These are phyloP conservation scores for Cataglyphis hispanica DNA, from an alignment of 1,140 invertebrate species.

Conservation along the genomic window DNA sequence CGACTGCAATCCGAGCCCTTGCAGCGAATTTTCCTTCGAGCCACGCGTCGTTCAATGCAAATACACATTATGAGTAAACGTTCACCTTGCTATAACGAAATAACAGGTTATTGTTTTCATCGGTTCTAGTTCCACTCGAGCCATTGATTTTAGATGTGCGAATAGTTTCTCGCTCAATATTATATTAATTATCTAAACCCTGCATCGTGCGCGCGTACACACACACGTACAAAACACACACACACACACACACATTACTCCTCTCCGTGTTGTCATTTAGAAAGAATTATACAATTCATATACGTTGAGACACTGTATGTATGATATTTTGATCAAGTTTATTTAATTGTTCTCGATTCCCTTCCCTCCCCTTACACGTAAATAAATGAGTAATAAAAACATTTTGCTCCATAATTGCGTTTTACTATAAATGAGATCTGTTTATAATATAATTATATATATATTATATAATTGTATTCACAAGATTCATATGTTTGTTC, in stretches of 20 bases:
- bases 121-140: slow-evolving; percentile 72
- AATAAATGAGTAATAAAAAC: not conserved
- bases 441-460: slow-evolving; percentile 69
- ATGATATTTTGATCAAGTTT: slow-evolving; percentile 1
- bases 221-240: too few species aligned
- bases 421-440: slow-evolving; percentile 65
- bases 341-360: not conserved
- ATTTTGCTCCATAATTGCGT: slow-evolving; percentile 21
- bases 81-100: slow-evolving; percentile 76
- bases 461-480: slow-evolving; percentile 60
- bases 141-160: slow-evolving; percentile 4
- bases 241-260: not conserved
- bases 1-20: slow-evolving; percentile 14
- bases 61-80: slow-evolving; percentile 61
- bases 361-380: not conserved
- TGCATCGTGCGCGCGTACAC: not conserved
- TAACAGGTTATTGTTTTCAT: slow-evolving; percentile 76
- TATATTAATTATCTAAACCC: slow-evolving; percentile 65
- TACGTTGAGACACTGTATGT: not conserved
- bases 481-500: not conserved
- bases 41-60: slow-evolving; percentile 60
- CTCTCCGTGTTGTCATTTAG: slow-evolving; percentile 50
- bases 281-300: not conserved
- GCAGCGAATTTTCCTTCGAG: slow-evolving; percentile 71
- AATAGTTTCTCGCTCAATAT: not conserved